A percentile compares a stretch with the other conserved stretches of the same genome.
Conservation (phyloP, 2,888 invertebrate genomes). For the Priocnemis perturbator region DNA sequence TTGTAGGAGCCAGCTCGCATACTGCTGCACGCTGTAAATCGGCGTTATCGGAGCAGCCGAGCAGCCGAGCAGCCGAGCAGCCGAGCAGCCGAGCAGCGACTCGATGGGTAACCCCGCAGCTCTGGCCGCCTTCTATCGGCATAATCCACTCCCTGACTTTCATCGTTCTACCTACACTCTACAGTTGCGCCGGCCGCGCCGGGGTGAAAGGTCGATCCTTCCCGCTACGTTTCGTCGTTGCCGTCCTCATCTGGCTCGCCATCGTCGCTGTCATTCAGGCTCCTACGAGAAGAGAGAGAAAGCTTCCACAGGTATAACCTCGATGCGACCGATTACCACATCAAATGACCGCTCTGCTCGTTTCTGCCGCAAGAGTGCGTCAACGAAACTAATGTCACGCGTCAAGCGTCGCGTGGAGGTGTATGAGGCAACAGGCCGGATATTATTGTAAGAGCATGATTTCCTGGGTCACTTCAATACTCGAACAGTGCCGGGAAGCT, state of each 20-base stretch:
- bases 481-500: too few species aligned
- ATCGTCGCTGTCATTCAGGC: too few species aligned
- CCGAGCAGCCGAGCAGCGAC: too few species aligned
- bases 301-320: neutral
- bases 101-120: slow-evolving; percentile 32
- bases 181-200: slow-evolving; percentile 66
- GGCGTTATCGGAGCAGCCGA: slow-evolving; percentile 19
- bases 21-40: neutral
- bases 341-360: neutral
- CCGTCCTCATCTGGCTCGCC: too few species aligned
- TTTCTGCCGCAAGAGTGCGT: neutral
- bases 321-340: slow-evolving; percentile 1
- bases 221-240: neutral
- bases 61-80: too few species aligned
- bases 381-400: too few species aligned
- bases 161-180: slow-evolving; percentile 49
- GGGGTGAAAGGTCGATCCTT: slow-evolving; percentile 63
- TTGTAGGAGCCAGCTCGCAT: too few species aligned
- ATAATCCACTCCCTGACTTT: slow-evolving; percentile 56
- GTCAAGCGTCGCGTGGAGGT: too few species aligned
- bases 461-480: too few species aligned
- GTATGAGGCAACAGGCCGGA: too few species aligned
- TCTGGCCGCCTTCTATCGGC: slow-evolving; percentile 38
- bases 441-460: too few species aligned
- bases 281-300: too few species aligned